Conservation (phyloP, 2,797 vertebrate genomes). For the Peromyscus eremicus region DNA sequence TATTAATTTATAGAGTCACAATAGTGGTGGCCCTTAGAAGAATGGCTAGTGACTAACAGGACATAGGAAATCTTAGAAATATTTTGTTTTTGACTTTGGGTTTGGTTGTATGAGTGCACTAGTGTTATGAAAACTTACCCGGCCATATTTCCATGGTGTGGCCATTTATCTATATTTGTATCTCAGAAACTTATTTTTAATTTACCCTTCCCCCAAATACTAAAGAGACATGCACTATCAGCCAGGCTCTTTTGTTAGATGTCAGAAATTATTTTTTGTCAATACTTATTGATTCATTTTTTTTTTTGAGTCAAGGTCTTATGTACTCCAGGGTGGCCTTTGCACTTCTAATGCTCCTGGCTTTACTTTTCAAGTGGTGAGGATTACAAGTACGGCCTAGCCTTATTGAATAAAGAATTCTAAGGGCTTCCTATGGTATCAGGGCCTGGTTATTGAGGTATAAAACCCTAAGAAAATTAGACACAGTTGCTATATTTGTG, state of each 20-base stretch:
- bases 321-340: neutral
- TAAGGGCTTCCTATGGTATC: neutral
- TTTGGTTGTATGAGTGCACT: neutral
- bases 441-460: neutral
- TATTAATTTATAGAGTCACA: neutral
- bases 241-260: neutral
- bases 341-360: neutral
- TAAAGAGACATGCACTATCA: neutral
- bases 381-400: neutral
- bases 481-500: neutral
- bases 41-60: neutral
- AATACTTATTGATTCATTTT: slow-evolving; percentile 12
- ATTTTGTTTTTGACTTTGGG: neutral
- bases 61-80: neutral
- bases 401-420: neutral
- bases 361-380: neutral
- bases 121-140: neutral
- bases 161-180: neutral
- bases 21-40: neutral
- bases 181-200: neutral
- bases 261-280: neutral
- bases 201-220: neutral
- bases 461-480: neutral
- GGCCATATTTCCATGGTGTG: neutral
- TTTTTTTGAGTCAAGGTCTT: neutral